These are phyloP conservation scores for Bemisia tabaci DNA, from an alignment of 1,140 invertebrate species.

Conservation along the genomic window DNA sequence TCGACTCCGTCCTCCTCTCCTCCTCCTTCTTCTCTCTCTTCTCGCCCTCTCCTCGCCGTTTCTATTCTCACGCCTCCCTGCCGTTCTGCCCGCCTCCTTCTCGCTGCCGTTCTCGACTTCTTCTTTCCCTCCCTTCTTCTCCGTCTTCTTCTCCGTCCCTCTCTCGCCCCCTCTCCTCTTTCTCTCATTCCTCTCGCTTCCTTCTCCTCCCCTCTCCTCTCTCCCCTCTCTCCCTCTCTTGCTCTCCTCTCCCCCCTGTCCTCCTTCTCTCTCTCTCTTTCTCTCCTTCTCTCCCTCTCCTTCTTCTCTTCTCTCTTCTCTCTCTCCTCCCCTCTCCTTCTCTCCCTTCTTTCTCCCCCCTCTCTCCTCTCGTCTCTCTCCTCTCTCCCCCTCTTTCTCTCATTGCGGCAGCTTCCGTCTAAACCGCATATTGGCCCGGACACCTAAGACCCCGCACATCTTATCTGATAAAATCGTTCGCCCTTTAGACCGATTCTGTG, in stretches of 20 bases:
- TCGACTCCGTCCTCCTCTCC: neutral
- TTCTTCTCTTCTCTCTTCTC: neutral
- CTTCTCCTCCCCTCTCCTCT: neutral
- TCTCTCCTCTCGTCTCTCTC: neutral
- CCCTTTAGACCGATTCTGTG: no score
- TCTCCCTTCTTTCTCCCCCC: neutral
- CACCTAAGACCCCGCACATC: no score
- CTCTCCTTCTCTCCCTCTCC: neutral
- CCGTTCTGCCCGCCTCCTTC: neutral
- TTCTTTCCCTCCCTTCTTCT: neutral
- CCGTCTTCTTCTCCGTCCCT: neutral
- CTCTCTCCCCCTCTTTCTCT: neutral
- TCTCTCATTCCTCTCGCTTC: neutral
- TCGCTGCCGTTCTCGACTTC: neutral
- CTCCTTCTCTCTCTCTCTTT: neutral
- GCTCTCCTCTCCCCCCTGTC: neutral
- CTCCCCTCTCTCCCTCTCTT: neutral
- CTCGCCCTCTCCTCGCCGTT: neutral
- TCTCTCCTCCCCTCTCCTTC: conserved; percentile 1
- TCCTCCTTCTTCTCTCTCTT: neutral
- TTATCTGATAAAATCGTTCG: no score
- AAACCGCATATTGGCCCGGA: no score
- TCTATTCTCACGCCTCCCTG: neutral
- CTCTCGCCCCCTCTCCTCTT: neutral
- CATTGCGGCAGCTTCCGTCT: no score